Conservation (phyloP, 2,888 invertebrate species). For the Lycaena phlaeas region DNA sequence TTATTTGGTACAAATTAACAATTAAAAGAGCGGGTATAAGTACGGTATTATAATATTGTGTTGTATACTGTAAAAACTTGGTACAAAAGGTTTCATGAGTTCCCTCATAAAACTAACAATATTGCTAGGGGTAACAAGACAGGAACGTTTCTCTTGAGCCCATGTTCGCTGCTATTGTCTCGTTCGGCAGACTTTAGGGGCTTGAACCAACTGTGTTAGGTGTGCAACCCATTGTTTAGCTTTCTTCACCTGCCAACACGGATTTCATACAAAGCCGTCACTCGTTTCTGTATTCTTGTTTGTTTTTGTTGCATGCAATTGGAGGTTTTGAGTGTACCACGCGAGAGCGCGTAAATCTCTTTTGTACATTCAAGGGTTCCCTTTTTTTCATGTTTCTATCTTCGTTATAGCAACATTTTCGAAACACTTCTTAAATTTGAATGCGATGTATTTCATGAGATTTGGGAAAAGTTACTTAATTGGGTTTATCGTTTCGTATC, state of each 20-base stretch:
- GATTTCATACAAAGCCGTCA: constrained; percentile 58
- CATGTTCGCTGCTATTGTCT: constrained; percentile 65
- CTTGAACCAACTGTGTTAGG: constrained; percentile 50
- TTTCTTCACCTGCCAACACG: constrained; percentile 65
- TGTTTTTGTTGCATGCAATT: constrained; percentile 70
- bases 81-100: constrained; percentile 53
- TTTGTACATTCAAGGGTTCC: constrained; percentile 48
- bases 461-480: too few relatives aligned
- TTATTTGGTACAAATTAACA: too few relatives aligned
- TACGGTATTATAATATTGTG: too few relatives aligned
- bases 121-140: constrained; percentile 66
- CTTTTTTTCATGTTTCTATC: constrained; percentile 11
- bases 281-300: constrained; percentile 60
- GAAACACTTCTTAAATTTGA: too few relatives aligned
- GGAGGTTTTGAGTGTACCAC: constrained; percentile 55
- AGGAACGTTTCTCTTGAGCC: constrained; percentile 58
- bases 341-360: constrained; percentile 46
- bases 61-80: constrained; percentile 22
- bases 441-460: too few relatives aligned
- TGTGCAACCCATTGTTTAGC: constrained; percentile 62
- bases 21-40: too few relatives aligned
- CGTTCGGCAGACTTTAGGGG: constrained; percentile 59
- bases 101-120: constrained; percentile 69
- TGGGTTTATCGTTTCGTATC: too few relatives aligned
- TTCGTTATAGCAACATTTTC: too few relatives aligned